Percentiles rank a stretch among this genome's conserved stretches.
Conservation (phyloP, 2,888 invertebrate species). For the Nymphalis urticae region DNA sequence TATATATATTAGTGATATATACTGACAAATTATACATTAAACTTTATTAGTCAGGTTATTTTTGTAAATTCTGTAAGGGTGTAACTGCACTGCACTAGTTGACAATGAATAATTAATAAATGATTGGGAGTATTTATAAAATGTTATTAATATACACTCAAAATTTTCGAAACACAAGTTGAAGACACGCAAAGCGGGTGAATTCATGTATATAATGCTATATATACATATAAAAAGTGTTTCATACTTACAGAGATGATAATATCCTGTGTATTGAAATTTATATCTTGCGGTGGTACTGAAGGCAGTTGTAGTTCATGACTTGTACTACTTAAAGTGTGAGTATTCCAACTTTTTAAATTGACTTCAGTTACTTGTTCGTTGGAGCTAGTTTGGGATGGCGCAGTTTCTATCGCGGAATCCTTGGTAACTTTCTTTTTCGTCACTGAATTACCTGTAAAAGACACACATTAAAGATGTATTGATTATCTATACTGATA, state of each 20-base stretch:
- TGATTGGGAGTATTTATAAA: too few species aligned
- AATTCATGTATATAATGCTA: too few species aligned
- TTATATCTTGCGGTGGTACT: constrained; percentile 11
- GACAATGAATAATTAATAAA: too few species aligned
- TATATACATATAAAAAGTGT: too few species aligned
- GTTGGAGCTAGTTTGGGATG: neutral
- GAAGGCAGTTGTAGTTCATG: constrained; percentile 4
- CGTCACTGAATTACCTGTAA: constrained; percentile 29
- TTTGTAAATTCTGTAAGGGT: too few species aligned
- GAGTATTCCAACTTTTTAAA: constrained; percentile 9
- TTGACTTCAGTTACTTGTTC: constrained; percentile 3
- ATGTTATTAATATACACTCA: too few species aligned
- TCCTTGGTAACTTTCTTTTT: constrained; percentile 17
- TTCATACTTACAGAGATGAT: constrained; percentile 19
- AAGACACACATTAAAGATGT: neutral
- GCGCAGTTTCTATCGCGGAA: constrained; percentile 1
- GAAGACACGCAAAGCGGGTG: too few species aligned
- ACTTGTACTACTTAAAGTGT: constrained; percentile 8
- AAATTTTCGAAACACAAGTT: too few species aligned
- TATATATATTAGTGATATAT: too few species aligned
- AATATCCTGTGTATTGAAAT: constrained; percentile 18
- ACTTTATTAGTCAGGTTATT: too few species aligned
- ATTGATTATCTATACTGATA: neutral
- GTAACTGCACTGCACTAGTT: too few species aligned
- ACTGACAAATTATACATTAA: too few species aligned